A percentile compares a stretch with the other conserved stretches of the same genome.
These are phyloP conservation scores for Morone saxatilis DNA, from an alignment of 2,113 vertebrate genomes.

Conservation along the genomic window DNA sequence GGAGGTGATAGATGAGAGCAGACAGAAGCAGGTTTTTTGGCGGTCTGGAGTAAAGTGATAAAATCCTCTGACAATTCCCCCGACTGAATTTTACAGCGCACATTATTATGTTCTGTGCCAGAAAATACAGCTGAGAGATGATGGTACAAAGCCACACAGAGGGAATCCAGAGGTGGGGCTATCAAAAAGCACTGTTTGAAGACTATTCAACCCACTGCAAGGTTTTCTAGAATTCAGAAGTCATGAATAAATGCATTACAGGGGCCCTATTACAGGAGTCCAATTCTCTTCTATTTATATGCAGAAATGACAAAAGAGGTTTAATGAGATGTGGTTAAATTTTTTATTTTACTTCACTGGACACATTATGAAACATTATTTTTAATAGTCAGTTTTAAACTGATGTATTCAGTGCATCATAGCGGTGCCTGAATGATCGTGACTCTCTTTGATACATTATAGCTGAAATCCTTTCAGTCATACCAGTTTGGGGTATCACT, in stretches of 20 bases:
- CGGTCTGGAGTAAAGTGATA: conserved; percentile 2
- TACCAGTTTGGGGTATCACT: neutral
- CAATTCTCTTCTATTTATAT: neutral
- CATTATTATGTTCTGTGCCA: conserved; percentile 22
- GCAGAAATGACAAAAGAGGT: neutral
- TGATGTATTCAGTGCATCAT: neutral
- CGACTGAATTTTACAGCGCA: conserved; percentile 1
- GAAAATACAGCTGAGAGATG: neutral
- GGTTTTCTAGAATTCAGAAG: neutral
- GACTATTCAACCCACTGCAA: neutral
- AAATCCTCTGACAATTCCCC: conserved; percentile 6
- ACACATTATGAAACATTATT: neutral
- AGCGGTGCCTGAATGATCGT: neutral
- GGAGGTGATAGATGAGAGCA: neutral
- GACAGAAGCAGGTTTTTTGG: neutral
- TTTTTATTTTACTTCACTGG: neutral
- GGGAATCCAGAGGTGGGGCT: neutral
- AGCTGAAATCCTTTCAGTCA: neutral
- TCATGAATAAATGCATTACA: neutral
- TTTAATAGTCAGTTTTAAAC: neutral
- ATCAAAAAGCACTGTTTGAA: neutral
- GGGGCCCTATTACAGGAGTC: neutral
- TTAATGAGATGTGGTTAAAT: neutral
- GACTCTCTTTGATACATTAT: neutral
- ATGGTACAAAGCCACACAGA: neutral